Conservation (phyloP, 2,113 vertebrate genomes). For the Formicarius rufipectus region DNA sequence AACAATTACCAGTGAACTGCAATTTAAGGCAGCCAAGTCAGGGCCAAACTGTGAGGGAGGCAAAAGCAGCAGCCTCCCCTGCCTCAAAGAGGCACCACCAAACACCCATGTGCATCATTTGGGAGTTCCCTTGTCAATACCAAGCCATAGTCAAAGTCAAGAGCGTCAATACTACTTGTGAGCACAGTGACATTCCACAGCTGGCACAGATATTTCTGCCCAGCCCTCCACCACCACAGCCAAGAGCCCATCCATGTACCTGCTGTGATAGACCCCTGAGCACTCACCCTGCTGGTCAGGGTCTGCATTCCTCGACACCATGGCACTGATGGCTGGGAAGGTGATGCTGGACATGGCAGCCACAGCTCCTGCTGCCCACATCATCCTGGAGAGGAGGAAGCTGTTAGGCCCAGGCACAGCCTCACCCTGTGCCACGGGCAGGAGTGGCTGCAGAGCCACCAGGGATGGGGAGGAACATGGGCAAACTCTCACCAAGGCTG, state of each 20-base stretch:
- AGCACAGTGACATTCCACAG: neutral
- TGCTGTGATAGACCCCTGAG: neutral
- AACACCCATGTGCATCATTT: neutral
- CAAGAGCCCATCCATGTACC: neutral
- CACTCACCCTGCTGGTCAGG: constrained; percentile 87
- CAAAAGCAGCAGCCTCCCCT: neutral
- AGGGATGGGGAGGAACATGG: fast-evolving
- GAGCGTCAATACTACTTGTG: too few relatives aligned
- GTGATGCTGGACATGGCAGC: constrained; percentile 94
- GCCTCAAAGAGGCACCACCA: neutral
- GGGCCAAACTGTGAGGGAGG: neutral
- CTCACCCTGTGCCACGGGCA: neutral
- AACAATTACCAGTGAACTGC: neutral
- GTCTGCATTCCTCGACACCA: constrained; percentile 87
- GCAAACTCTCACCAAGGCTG: constrained; percentile 87
- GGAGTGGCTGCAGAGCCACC: fast-evolving
- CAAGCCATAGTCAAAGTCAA: neutral
- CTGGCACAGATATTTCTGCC: neutral
- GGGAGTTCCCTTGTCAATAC: neutral
- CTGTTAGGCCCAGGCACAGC: neutral
- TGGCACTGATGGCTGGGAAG: constrained; percentile 87
- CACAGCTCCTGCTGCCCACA: constrained; percentile 90
- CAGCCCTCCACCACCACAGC: neutral
- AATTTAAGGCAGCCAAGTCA: neutral
- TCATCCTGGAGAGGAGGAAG: constrained; percentile 80